Evolutionary conservation across 2,113 vertebrate species (phyloP).

Genomic region (Willisornis vidua): DNA sequence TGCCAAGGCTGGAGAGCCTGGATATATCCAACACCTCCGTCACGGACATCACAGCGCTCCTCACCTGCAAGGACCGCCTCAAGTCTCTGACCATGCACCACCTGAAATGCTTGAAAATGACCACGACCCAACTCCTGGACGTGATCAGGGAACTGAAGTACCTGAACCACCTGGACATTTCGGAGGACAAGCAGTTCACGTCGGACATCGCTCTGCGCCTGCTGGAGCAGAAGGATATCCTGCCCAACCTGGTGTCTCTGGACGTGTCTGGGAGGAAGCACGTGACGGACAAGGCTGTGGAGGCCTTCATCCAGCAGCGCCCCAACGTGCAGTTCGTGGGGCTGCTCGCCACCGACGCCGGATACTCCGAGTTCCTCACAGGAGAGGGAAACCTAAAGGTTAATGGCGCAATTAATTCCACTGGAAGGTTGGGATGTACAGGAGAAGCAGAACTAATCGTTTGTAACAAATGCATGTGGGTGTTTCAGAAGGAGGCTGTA

Average conservation of each 20-base stretch:
- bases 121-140: conserved; percentile 90
- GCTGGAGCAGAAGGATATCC: conserved; percentile 88
- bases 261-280: conserved; percentile 97
- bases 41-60: conserved; percentile 91
- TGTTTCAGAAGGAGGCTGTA: neutral
- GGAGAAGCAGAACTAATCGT: neutral
- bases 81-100: conserved; percentile 97
- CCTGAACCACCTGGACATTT: conserved; percentile 95
- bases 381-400: conserved; percentile 95
- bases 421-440: neutral
- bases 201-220: conserved; percentile 96
- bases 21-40: conserved; percentile 98
- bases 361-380: conserved; percentile 93
- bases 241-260: conserved; percentile 89
- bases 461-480: neutral
- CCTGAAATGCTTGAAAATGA: conserved; percentile 99
- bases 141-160: conserved; percentile 90
- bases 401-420: conserved; percentile 39
- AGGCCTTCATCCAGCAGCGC: conserved; percentile 89
- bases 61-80: conserved; percentile 88
- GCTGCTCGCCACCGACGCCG: conserved; percentile 94
- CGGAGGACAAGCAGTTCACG: conserved; percentile 98
- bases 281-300: conserved; percentile 91
- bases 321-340: conserved; percentile 96
- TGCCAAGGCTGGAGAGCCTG: conserved; percentile 93